Base-by-base conservation (phyloP, 2,888 invertebrate genomes). In the Dastarcus helophoroides region DNA sequence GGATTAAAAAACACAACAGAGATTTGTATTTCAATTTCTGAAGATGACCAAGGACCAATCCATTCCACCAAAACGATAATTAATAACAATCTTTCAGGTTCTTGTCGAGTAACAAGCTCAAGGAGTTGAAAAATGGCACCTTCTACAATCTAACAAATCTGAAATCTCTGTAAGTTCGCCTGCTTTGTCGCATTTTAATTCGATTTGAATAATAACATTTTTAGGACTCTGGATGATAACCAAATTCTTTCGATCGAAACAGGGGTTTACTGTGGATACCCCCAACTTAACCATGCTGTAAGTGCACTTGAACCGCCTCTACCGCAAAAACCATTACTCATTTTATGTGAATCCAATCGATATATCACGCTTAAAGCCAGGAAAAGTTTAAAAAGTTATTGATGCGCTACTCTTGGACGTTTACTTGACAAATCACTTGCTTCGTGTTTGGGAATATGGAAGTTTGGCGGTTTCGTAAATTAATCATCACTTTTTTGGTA, bases 21-120 rank as follows among this genome's bases (percentile, higher is more conserved):
- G 19, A 8, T 6, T 19, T 19, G 19, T 8, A 19, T 19, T 19
- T 8, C 7, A 19, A 19, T 19, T 19, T 7, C 7, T 8, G 19
- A 8, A 19, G 6, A 19, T 19, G 19, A 8, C 6, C 7, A 7
- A 7, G 9, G 6, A 17, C 19, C 19, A 17, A 6, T 17, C n/a
- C 19, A 17, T 7, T 17, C 19, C 19, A 27, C 26, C 11, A 14
- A 9, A 31, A 22, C 26, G 31, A 34, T n/a, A n/a, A n/a, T n/a
- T n/a, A n/a, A n/a, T n/a, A n/a, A n/a, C n/a, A n/a, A n/a, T n/a
- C 28, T 58, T 55, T 3, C 56, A 71, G 70, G 42, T 68, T 65
- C 48, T 43, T 71, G 26, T 63, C 69, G 2, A 62, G 63, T 35
- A 71, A 71, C 51, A 51, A 51, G 10, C 48, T 71, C 27, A 46